Conservation (phyloP, 2,888 invertebrate genomes). For the Odiellus spinosus region DNA sequence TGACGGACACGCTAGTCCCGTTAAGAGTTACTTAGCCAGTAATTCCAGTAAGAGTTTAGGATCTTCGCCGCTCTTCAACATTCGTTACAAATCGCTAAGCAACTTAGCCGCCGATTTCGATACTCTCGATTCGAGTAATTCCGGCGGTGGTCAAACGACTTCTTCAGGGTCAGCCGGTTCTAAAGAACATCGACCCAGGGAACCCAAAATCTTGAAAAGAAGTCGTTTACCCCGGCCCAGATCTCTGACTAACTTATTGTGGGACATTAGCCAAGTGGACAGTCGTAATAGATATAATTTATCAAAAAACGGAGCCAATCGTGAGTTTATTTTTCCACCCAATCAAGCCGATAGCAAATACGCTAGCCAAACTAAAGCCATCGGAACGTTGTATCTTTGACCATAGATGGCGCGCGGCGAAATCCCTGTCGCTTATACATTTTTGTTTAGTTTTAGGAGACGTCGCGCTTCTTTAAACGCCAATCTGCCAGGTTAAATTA, state of each 20-base stretch:
- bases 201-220: conserved; percentile 36
- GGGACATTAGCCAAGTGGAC: conserved; percentile 17
- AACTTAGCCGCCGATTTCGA: conserved; percentile 37
- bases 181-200: conserved; percentile 26
- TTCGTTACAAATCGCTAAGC: conserved; percentile 39
- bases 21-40: too few relatives aligned
- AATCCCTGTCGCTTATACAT: too few relatives aligned
- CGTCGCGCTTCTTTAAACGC: too few relatives aligned
- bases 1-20: conserved; percentile 43
- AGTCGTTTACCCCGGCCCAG: conserved; percentile 59
- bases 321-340: conserved; percentile 8
- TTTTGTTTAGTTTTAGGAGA: too few relatives aligned
- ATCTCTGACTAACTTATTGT: conserved; percentile 66
- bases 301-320: conserved; percentile 10
- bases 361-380: conserved; percentile 9
- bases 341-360: conserved; percentile 6
- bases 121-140: conserved; percentile 71
- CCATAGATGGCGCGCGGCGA: too few relatives aligned
- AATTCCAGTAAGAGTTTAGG: conserved; percentile 23
- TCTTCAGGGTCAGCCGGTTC: conserved; percentile 60
- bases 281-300: conserved; percentile 9
- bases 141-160: conserved; percentile 60
- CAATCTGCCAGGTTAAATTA: too few relatives aligned
- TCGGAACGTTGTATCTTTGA: conserved; percentile 14
- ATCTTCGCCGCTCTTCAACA: conserved; percentile 58